Conservation (phyloP, 2,888 invertebrate species). For the Thecophora atra region DNA sequence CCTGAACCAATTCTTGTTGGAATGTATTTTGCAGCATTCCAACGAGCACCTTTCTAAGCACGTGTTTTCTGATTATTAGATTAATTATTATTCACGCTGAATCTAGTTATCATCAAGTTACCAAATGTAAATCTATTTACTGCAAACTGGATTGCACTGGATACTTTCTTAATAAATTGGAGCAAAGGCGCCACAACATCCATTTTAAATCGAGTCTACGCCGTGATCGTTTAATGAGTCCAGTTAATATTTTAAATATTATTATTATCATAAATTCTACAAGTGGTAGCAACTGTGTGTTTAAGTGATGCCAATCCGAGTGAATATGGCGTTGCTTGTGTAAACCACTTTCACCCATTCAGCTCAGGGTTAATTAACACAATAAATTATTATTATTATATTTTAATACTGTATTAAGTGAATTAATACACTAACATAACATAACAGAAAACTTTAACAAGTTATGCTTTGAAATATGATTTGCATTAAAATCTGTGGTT, state of each 20-base stretch:
- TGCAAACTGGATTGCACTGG: too few species aligned
- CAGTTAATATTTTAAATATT: background rate
- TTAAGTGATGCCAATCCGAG: background rate
- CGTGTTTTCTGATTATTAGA: background rate
- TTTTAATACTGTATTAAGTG: background rate
- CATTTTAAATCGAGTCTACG: background rate
- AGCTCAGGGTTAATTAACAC: background rate
- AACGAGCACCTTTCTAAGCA: background rate
- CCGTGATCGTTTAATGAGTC: background rate
- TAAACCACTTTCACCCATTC: background rate
- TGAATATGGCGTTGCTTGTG: background rate
- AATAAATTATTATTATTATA: background rate
- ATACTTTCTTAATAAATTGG: too few species aligned
- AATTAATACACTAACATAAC: too few species aligned
- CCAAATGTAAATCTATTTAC: too few species aligned
- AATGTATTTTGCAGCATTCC: background rate
- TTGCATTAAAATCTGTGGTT: too few species aligned
- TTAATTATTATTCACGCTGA: background rate
- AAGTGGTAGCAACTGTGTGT: background rate
- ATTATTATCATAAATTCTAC: background rate
- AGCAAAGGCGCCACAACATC: too few species aligned
- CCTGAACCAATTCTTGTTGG: too few species aligned
- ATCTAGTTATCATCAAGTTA: too few species aligned
- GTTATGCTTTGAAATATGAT: too few species aligned
- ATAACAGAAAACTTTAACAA: too few species aligned